Conservation (phyloP, 2,113 vertebrate species). For the Hemibagrus wyckioides region DNA sequence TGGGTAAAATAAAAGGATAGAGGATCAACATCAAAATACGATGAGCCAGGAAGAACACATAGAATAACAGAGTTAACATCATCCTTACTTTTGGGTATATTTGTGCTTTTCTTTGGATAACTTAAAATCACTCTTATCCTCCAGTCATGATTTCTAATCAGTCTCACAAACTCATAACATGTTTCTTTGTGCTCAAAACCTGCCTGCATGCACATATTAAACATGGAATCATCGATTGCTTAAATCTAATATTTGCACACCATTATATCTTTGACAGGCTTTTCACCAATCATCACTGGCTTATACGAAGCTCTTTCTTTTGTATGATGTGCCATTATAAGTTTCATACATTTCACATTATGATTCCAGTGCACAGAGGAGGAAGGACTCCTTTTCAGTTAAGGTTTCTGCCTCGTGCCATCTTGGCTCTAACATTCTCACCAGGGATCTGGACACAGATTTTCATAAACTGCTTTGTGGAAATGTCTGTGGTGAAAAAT, state of each 20-base stretch:
- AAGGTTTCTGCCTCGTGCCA: background rate
- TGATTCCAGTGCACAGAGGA: background rate
- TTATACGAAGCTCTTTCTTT: background rate
- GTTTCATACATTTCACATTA: background rate
- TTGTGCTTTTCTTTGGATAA: no score
- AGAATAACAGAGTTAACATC: background rate
- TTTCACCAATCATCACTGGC: background rate
- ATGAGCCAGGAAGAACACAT: background rate
- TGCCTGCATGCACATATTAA: background rate
- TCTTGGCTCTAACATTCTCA: background rate
- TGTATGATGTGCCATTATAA: background rate
- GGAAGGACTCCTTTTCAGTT: background rate
- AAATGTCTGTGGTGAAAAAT: slow-evolving; percentile 10
- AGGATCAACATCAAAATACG: background rate
- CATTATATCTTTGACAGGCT: background rate
- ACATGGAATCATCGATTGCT: background rate
- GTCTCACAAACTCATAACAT: background rate
- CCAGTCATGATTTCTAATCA: no score
- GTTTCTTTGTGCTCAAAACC: background rate
- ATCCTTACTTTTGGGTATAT: background rate
- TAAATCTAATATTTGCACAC: background rate
- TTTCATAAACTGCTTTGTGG: background rate
- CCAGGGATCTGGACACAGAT: background rate
- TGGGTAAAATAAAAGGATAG: background rate
- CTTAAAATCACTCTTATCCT: background rate